A percentile compares a stretch with the other conserved stretches of the same genome.
Evolutionary conservation across 1,140 invertebrate species (phyloP).

Genomic region (Pteromalus puparum): DNA sequence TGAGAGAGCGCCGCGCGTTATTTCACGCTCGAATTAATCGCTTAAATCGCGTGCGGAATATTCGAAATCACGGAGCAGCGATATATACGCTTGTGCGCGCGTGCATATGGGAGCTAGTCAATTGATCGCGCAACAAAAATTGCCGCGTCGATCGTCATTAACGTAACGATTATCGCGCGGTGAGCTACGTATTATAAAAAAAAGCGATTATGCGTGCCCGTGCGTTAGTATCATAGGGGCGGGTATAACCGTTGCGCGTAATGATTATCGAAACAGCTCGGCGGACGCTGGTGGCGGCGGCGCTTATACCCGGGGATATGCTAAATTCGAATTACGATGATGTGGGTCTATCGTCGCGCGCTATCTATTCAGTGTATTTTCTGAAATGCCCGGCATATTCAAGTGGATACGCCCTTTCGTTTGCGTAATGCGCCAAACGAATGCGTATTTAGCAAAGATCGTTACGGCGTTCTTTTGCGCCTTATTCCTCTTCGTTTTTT

Average conservation of each 20-base stretch:
- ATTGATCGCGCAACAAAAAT: slow-evolving; percentile 44
- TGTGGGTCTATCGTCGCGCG: background rate
- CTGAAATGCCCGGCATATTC: background rate
- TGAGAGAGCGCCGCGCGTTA: slow-evolving; percentile 3
- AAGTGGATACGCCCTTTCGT: background rate
- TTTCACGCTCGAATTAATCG: slow-evolving; percentile 31
- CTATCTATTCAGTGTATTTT: background rate
- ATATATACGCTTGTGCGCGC: background rate
- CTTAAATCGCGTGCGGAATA: slow-evolving; percentile 25
- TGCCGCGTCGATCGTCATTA: slow-evolving; percentile 23
- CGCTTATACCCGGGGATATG: background rate
- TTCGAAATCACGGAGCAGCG: slow-evolving; percentile 15
- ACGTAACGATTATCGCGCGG: slow-evolving; percentile 13
- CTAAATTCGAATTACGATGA: slow-evolving; percentile 20
- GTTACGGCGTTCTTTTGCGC: background rate
- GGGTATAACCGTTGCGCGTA: background rate
- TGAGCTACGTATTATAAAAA: slow-evolving; percentile 25
- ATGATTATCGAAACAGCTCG: background rate
- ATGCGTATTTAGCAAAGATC: background rate
- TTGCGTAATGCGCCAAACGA: background rate
- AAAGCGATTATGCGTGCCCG: slow-evolving; percentile 8
- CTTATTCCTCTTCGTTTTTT: background rate
- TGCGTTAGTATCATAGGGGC: slow-evolving; percentile 10
- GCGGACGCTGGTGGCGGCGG: background rate
- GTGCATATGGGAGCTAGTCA: slow-evolving; percentile 8